Percentiles rank a stretch among this genome's conserved stretches.
Evolutionary conservation across 2,797 vertebrate species (phyloP).

Genomic region (Enteromius thamalakanensis): DNA sequence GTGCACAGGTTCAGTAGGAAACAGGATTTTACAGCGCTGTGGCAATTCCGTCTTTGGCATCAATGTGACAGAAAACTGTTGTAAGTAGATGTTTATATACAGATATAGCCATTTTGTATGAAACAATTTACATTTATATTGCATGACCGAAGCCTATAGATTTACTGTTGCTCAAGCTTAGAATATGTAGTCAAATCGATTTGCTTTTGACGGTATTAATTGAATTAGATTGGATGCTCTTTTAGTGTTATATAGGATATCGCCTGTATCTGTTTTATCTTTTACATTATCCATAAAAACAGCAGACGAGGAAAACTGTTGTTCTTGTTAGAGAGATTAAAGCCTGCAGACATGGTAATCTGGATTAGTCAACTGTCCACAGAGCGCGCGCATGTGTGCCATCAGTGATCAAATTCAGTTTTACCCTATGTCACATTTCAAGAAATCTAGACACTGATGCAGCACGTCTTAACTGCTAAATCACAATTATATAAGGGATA

Average conservation of each 20-base stretch:
- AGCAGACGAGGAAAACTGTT: slow-evolving; percentile 21
- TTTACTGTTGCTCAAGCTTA: background rate
- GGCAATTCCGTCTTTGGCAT: background rate
- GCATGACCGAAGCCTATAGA: background rate
- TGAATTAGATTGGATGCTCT: background rate
- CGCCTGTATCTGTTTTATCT: background rate
- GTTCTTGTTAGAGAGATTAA: slow-evolving; percentile 41
- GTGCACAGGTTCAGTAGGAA: background rate
- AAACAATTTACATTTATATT: background rate
- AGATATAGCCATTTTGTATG: background rate
- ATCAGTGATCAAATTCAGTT: background rate
- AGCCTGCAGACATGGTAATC: slow-evolving; percentile 40
- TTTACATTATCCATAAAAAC: background rate
- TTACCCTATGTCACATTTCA: slow-evolving; percentile 2
- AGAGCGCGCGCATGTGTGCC: background rate
- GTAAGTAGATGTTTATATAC: background rate
- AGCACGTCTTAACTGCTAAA: slow-evolving; percentile 13
- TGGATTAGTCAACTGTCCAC: slow-evolving; percentile 47
- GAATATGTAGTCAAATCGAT: background rate
- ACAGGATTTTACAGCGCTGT: background rate
- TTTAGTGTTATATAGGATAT: background rate
- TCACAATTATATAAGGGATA: slow-evolving; percentile 9
- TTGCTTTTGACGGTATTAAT: background rate
- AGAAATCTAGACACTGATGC: background rate
- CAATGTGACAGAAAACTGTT: background rate